Evolutionary conservation across 2,888 invertebrate species (phyloP), one percentile per base, ranked within the genome.

Genomic region (Palloptera scutellata): DNA sequence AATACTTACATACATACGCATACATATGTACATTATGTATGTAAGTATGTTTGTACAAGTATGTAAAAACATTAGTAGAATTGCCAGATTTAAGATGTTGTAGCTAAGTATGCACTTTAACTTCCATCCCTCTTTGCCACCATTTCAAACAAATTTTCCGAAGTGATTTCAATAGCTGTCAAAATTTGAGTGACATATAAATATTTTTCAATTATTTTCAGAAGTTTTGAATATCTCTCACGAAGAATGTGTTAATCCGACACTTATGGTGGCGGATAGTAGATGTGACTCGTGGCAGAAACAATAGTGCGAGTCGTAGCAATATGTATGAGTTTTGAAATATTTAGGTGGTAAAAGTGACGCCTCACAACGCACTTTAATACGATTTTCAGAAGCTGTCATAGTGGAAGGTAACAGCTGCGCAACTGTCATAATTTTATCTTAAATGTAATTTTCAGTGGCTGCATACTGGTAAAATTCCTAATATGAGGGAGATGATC

Each of bases 211-310:
- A 70, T 72, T 67, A 64, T 67, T 72, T 62, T 68, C 51, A 69
- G 64, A 48, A 68, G 64, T 66, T 70, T 66, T 64, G 64, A 54
- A 67, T 54, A 61, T 61, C 61, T 59, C 40, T 58, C 64, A 5
- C 41, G 42, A 57, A 65, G 55, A 66, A 61, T 58, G 71, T 60
- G 70, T 70, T 72, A 71, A 73, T 72, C 69, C 68, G 71, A 72
- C 72, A 71, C 72, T 72, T 69, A 69, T 72, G 70, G 69, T 70
- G 69, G 67, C 66, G 70, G 66, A 67, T 67, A 70, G 55, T 60
- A 70, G 68, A 70, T 65, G 68, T 67, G 65, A 70, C 67, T 69
- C 67, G 67, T 67, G 67, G 67, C 67, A 64, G 66, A 64, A 66
- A 60, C 66, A 64, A 64, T 68, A 63, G 48, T 43, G 61, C 67